Evolutionary conservation across 92 coral and sea anemone genomes (phyloP), one percentile per base, ranked within the genome.

Genomic region (Zoanthus sansibaricus): DNA sequence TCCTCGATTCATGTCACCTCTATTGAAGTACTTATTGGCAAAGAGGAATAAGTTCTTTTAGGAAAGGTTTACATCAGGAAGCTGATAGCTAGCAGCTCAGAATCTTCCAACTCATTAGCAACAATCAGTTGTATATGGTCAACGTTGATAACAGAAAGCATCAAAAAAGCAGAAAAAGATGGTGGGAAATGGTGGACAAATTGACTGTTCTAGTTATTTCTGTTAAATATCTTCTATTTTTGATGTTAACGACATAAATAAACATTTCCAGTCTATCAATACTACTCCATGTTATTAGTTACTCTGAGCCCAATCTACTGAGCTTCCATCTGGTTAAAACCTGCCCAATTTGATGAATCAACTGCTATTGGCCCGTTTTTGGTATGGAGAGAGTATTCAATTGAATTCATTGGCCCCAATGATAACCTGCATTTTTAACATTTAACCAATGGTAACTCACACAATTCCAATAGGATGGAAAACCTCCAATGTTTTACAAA

Each of bases 41-140:
- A 83, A 73, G 70, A 56, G 88, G 42, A 84, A 75, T 73, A 89
- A 64, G 70, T 70, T 78, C 44, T 33, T 68, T 86, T 74, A 86
- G 82, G 83, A 55, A 86, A 86, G 92, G 92, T 56, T 76, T 89
- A n/a, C 46, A 21, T 37, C 45, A 77, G 58, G 74, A 87, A 47
- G 88, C 79, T 56, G 72, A 71, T 61, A 67, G 47, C 48, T 32
- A 68, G 42, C 88, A 82, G 74, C 79, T 82, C 75, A 87, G 55
- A 79, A 82, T 77, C 61, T 77, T 74, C 68, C 90, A 82, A 55
- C 91, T 87, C 77, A 90, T 90, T 66, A 20, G 71, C 10, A 37
- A n/a, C 72, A 67, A 67, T 67, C 33, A 64, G 70, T 64, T 64
- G 70, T 64, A 15, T 67, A 67, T 67, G 72, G 71, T 66, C 71